A percentile compares a stretch with the other conserved stretches of the same genome.
Evolutionary conservation across 2,888 invertebrate genomes (phyloP).

Genomic region (Agrotis exclamationis): DNA sequence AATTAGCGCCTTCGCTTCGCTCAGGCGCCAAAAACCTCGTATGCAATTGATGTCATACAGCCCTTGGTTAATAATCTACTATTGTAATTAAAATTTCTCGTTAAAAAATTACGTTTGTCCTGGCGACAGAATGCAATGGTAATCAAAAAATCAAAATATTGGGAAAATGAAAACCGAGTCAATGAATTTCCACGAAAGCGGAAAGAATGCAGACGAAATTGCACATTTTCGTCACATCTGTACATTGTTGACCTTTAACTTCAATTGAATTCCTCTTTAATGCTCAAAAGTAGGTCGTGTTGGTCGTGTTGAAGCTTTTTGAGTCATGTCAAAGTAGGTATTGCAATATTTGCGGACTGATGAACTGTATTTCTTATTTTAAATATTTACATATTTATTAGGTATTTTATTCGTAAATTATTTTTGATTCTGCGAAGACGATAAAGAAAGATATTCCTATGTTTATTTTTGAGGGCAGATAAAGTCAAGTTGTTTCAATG

Average conservation of each 20-base stretch:
- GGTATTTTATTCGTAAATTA: background rate
- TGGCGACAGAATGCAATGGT: background rate
- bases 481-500: background rate
- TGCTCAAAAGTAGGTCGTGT: slow-evolving; percentile 15
- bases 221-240: slow-evolving; percentile 18
- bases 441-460: background rate
- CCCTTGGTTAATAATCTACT: no score
- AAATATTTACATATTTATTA: background rate
- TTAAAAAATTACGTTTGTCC: no score
- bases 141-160: background rate
- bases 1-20: no score
- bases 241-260: slow-evolving; percentile 21
- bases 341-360: slow-evolving; percentile 23
- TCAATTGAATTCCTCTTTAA: slow-evolving; percentile 33
- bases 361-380: background rate
- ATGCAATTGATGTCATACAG: no score
- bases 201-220: slow-evolving; percentile 23
- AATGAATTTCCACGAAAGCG: background rate
- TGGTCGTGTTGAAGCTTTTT: slow-evolving; percentile 7
- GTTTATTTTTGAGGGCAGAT: background rate
- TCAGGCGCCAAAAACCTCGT: no score
- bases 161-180: background rate
- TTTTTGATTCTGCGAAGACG: background rate
- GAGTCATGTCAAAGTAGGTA: slow-evolving; percentile 11
- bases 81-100: no score